Base-by-base conservation (phyloP, 2,888 invertebrate genomes). In the Halocaridina rubra region DNA sequence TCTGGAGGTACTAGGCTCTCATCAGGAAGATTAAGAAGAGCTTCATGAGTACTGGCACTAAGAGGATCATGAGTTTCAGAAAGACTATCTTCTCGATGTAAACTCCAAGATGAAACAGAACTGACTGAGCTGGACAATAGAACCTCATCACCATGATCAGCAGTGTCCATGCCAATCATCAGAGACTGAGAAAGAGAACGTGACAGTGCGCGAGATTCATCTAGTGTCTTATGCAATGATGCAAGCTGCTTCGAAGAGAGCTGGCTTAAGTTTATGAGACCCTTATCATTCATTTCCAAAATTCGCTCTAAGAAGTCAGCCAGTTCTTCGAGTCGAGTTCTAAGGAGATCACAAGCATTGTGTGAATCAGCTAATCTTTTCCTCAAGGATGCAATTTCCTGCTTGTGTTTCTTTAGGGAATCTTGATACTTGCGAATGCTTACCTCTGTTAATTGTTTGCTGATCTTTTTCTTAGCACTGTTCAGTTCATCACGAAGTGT, bases 241-340 rank as follows among this genome's bases (percentile, higher is more conserved):
- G 88, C 82, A 57, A 88, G 81, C 27, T 88, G 89, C 33, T 81
- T 61, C 19, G 89, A 85, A 10, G 89, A 89, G 57, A 89, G 79
- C 29, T 84, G 71, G 74, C 88, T 89, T 8, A 89, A 64, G 77
- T 89, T 88, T 29, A 89, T 82, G 19, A 88, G 30, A 19, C 89
- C 89, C 27, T 87, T 86, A n/a, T 88, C 88, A 39, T 89, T 89
- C 80, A 94, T 93, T 82, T 93, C 92, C 29, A 94, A 90, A 46
- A 94, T 90, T 84, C 94, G 93, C 88, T 94, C 94, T 88, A 94
- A 90, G 90, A 94, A 94, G 89, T 92, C 92, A 0, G 94, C 93
- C 85, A 94, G 90, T 89, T 94, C 94, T 90, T 94, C 94, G 75
- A 94, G 91, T 46, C 94, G 92, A 3, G 91, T 92, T 29, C 93